Base-by-base conservation (phyloP, 2,113 vertebrate species). In the Myrmecophaga tridactyla region DNA sequence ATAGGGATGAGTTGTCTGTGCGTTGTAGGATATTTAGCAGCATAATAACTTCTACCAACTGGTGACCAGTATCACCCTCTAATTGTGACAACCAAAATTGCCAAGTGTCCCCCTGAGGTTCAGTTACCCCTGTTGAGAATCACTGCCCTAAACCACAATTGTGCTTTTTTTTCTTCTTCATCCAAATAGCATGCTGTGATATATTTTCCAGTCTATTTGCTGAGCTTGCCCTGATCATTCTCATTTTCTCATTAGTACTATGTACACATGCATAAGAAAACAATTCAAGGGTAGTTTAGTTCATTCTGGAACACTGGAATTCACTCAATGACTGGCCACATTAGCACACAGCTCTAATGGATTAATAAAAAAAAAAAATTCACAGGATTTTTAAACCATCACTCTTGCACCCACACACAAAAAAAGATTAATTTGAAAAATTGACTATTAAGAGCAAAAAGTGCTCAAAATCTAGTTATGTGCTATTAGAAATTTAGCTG, bases 1-100 rank as follows among this genome's bases (percentile, higher is more conserved):
- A 9, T 41, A 21, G n/a, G 2, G 1, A 0, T 20, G 4, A 1
- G 0, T 7, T 63, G 0, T 20, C 11, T 69, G 21, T 58, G 23
- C 17, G 13, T 34, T 7, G 5, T 2, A 48, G 23, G 25, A 25
- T 46, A 18, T 31, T 29, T 53, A 3, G 11, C 13, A 77, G 4
- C 67, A 7, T 75, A 51, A 43, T 67, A 41, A 10, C 31, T 23
- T 77, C 69, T 21, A 0, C 7, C 12, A 7, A 13, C 46, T 14
- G 29, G 75, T 12, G 43, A 3, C 12, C 11, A 27, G 36, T 36
- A 29, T 3, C 3, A 43, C 3, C 18, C 9, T 9, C 7, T 4
- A 0, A 1, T 36, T 15, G 0, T 90, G 76, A 63, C 23, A 27
- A 17, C 10, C 20, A 41, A 63, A 60, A 60, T 31, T 62, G 39